Evolutionary conservation across 92 coral and sea anemone genomes (phyloP), one percentile per base, ranked within the genome.

Genomic region (Porites lobata): DNA sequence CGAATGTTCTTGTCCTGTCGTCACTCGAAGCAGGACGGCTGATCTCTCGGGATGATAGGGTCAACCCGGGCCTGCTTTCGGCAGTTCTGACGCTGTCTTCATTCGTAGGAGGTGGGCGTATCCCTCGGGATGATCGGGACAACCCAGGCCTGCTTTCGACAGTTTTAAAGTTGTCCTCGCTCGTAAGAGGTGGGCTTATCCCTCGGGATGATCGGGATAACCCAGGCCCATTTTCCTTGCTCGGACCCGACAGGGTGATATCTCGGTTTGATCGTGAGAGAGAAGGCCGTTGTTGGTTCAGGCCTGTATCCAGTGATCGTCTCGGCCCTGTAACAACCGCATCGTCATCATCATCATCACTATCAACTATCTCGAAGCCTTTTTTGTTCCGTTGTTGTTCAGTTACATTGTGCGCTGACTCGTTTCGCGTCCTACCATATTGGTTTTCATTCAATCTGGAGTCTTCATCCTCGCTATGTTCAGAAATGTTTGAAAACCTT

Each of bases 281-380:
- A 70, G 86, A 57, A 8, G 87, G 79, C 20, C 87, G 79, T 69
- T 83, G 87, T 59, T 20, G 82, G 18, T 26, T 65, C 52, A 85
- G 22, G 32, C 88, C 88, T 22, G 88, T 85, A 65, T 85, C 88
- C 24, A 85, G 78, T 43, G 88, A 64, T 38, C 86, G 69, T 19
- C 81, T 91, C 4, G 93, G 69, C 2, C 59, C 43, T 17, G 88
- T 18, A 14, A 89, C 67, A 26, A 89, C 64, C 15, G 56, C 90
- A 67, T 89, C 92, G 10, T 92, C 95, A 18, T 90, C 95, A 3
- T 92, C 98, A 76, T 90, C 98, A 78, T 90, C 94, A 65, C 96
- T 86, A 63, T 92, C 98, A 11, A 87, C 95, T 68, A 94, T 86
- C 86, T 92, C 96, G 65, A 75, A 75, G 75, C 52, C 66, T 21